Base-by-base conservation (phyloP, 1,140 invertebrate genomes). In the Neodiprion pinetum region DNA sequence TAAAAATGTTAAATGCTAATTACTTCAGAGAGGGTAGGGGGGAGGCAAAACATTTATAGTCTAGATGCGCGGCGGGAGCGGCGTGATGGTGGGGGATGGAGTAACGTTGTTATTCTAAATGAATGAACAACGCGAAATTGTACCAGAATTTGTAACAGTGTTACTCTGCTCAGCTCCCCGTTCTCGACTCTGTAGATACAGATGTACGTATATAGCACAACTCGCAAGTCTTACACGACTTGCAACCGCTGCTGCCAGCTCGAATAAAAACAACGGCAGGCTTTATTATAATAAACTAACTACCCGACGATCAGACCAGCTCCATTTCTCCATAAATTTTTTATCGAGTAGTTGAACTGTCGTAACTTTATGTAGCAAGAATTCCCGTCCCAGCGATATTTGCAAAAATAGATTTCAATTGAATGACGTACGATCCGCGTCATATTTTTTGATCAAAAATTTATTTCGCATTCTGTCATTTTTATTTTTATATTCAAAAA, bases 1-100 rank as follows among this genome's bases (percentile, higher is more conserved):
- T 86, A 86, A 86, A 87, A 85, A 85, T 86, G 84, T 80, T 86
- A 84, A 86, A 86, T 85, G 83, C 82, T 87, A 87, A 87, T 87
- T 86, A 86, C 85, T 84, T 86, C 82, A 79, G 80, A 79, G 79
- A 79, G n/a, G n/a, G 7, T 4, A 9, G n/a, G 53, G n/a, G n/a
- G 7, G n/a, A 5, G n/a, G 53, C 11, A 83, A 53, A 78, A 77
- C 77, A 75, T 80, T 81, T 78, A 78, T 72, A 72, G 67, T 47
- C 40, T 69, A 23, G 9, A 21, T 12, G 53, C 61, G 72, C 72
- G 74, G 75, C 65, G 69, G 70, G 76, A 49, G 75, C 66, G 73
- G 72, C 72, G 74, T 28, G 75, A 77, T 65, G 70, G 71, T 74
- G 72, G 74, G 74, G 67, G 77, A 72, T 71, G 80, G 74, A 73